Percentiles rank a stretch among this genome's conserved stretches.
Evolutionary conservation across 2,888 invertebrate species (phyloP).

Genomic region (Salticus scenicus): DNA sequence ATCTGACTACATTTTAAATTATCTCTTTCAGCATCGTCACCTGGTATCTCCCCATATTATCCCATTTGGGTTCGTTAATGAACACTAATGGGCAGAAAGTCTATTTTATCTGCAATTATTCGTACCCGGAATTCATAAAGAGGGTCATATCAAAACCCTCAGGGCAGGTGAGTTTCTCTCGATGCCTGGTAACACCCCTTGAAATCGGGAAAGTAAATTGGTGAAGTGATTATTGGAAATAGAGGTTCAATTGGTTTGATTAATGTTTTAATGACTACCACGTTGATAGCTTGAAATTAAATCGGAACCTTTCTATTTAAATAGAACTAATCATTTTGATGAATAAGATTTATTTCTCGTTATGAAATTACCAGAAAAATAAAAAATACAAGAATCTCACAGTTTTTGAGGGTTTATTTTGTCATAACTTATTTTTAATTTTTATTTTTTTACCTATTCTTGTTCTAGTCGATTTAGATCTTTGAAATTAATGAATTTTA

Average conservation of each 20-base stretch:
- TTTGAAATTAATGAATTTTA: too few species aligned
- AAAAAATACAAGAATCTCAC: too few species aligned
- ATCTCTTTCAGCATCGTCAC: too few species aligned
- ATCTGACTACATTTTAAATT: too few species aligned
- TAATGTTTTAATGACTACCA: background rate
- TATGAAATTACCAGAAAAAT: too few species aligned
- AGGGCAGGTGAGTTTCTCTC: background rate
- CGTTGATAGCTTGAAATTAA: background rate
- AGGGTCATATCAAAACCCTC: background rate
- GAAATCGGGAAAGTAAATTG: conserved; percentile 12
- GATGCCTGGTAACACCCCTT: background rate
- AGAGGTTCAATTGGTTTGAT: background rate
- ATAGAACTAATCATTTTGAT: too few species aligned
- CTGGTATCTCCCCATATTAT: background rate
- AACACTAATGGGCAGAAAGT: background rate
- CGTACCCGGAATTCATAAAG: background rate
- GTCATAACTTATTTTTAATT: too few species aligned
- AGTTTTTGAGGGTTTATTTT: too few species aligned
- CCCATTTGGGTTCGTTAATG: background rate
- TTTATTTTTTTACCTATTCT: too few species aligned
- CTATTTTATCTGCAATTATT: background rate
- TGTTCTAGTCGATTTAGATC: too few species aligned
- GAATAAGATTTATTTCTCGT: too few species aligned
- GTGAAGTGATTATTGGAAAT: background rate
- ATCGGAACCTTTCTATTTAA: too few species aligned